A percentile compares a stretch with the other conserved stretches of the same genome.
phyloP scores from a whole-genome alignment of 2,797 vertebrate genomes.

The Chrysocyon brachyurus region DNA sequence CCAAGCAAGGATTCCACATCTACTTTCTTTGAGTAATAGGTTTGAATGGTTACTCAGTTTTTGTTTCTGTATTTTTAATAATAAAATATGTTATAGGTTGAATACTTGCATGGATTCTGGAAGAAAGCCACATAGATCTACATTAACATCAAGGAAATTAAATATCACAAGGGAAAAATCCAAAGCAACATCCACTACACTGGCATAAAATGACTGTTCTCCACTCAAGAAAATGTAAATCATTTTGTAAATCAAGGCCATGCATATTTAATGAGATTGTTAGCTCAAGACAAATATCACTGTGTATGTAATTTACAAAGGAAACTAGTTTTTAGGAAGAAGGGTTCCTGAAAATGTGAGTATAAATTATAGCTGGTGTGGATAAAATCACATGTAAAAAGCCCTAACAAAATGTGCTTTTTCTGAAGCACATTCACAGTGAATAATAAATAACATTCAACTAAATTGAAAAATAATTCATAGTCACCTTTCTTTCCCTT shows the following conservation, averaged over 20 bases:
- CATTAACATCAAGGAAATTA: slow-evolving; percentile 20
- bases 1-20: not conserved
- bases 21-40: not conserved
- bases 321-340: not conserved
- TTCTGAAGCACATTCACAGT: not conserved
- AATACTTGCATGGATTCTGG: not conserved
- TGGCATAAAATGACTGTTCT: not conserved
- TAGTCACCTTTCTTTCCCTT: not conserved
- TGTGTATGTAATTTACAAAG: not conserved
- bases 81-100: not conserved
- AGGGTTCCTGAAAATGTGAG: not conserved
- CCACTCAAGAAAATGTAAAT: not conserved
- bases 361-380: not conserved
- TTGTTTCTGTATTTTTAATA: not conserved
- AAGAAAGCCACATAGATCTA: not conserved
- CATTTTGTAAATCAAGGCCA: not conserved
- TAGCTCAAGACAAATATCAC: not conserved
- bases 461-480: not conserved
- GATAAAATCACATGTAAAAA: not conserved
- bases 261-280: not conserved
- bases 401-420: not conserved
- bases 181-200: not conserved
- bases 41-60: not conserved
- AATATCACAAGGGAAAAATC: not conserved
- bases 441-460: not conserved